Base-by-base conservation (phyloP, 2,888 invertebrate species). In the Miltochrista miniata region DNA sequence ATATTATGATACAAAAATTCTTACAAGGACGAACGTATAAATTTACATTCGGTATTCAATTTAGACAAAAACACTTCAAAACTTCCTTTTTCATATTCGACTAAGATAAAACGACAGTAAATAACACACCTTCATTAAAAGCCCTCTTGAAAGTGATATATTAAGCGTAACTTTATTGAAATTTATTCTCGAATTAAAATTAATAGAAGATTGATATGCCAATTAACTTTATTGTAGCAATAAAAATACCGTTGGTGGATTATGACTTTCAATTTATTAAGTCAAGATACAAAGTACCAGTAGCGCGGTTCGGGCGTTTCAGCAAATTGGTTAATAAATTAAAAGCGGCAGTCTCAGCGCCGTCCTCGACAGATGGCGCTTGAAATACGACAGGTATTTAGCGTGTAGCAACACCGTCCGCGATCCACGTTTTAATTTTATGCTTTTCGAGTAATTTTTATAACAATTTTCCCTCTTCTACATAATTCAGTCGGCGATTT, bases 331-430 rank as follows among this genome's bases (percentile, higher is more conserved):
- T 87, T 89, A 89, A 90, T 90, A 90, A 90, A 90, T 90, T 90
- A 87, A 88, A 90, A 85, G 83, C 83, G 83, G 85, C 87, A 88
- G 87, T 88, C 86, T 89, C 86, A 77, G 76, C 76, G 81, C 86
- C 85, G 90, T 90, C 90, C 84, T 61, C 83, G 84, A 85, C 90
- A 90, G 90, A 86, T 89, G 90, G 87, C 85, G 90, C 79, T 58
- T 90, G 88, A 90, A 87, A 85, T 89, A 90, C 89, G 87, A 89
- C 90, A 90, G 90, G 90, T 90, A 90, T 89, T 90, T 90, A 90
- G 87, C 86, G 80, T 88, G 89, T 87, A 87, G 89, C 89, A 88
- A 87, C 86, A 89, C 81, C 85, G 85, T 82, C 81, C 78, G 78
- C 84, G 84, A 85, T 83, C 77, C 81, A 74, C 80, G 79, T 84